These are phyloP conservation scores for Coregonus clupeaformis DNA, from an alignment of 2,113 vertebrate species.

Conservation along the genomic window DNA sequence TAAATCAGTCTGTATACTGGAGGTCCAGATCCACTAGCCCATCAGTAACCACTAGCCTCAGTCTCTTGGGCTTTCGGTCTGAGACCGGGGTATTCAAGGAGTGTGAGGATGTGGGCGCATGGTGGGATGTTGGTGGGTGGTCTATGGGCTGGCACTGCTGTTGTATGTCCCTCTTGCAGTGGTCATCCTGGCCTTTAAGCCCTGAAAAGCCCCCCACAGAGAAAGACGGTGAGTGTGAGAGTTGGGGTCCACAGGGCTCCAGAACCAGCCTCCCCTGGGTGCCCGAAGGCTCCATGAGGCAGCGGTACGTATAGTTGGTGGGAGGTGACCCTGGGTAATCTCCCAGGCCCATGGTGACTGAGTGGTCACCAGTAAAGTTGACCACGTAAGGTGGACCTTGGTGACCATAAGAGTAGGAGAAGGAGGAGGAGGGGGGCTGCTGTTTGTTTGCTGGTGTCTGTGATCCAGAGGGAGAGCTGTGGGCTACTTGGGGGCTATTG, in stretches of 20 bases:
- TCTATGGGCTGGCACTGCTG: slow-evolving; percentile 64
- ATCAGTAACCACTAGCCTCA: slow-evolving; percentile 78
- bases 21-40: slow-evolving; percentile 77
- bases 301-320: slow-evolving; percentile 79
- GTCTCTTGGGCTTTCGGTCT: slow-evolving; percentile 72
- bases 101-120: slow-evolving; percentile 63
- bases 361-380: slow-evolving; percentile 78
- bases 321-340: slow-evolving; percentile 68
- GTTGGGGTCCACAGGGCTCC: slow-evolving; percentile 68
- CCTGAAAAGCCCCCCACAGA: slow-evolving; percentile 66
- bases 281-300: slow-evolving; percentile 79
- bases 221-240: slow-evolving; percentile 55
- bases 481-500: slow-evolving; percentile 59
- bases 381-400: slow-evolving; percentile 74
- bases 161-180: slow-evolving; percentile 64
- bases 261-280: slow-evolving; percentile 76
- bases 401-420: slow-evolving; percentile 60
- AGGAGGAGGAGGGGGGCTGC: slow-evolving; percentile 48
- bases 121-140: slow-evolving; percentile 60
- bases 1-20: slow-evolving; percentile 74
- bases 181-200: slow-evolving; percentile 61
- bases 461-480: slow-evolving; percentile 54
- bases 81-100: slow-evolving; percentile 60
- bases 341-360: slow-evolving; percentile 74
- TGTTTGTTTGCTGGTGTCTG: slow-evolving; percentile 61